Evolutionary conservation across 53 echinoderm and acorn worm genomes (phyloP).

Genomic region (Patiria pectinifera): DNA sequence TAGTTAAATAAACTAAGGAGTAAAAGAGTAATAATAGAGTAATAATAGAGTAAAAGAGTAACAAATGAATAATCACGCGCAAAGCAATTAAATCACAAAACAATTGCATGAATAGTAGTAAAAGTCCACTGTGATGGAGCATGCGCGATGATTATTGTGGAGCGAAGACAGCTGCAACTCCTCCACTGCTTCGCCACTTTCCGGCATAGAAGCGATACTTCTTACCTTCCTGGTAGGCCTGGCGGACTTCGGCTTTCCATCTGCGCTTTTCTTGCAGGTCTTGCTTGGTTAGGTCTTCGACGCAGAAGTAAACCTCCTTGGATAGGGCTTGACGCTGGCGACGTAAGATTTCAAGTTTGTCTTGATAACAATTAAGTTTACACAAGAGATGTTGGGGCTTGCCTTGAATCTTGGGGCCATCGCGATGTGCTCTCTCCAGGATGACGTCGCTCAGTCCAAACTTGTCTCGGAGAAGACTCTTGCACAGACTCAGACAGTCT

Average conservation of each 20-base stretch:
- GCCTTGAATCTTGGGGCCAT: constrained; percentile 4
- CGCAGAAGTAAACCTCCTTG: not conserved
- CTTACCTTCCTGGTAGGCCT: constrained; percentile 25
- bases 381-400: constrained; percentile 15
- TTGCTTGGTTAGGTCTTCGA: constrained; percentile 17
- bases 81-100: no score
- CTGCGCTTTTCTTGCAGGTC: constrained; percentile 43
- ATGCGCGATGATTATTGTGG: not conserved
- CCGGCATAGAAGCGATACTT: constrained; percentile 31
- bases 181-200: constrained; percentile 39
- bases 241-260: not conserved
- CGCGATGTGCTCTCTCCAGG: constrained; percentile 44
- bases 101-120: no score
- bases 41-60: no score
- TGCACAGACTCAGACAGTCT: constrained; percentile 7
- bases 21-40: no score
- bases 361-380: constrained; percentile 27
- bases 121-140: no score
- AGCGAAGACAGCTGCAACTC: not conserved
- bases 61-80: no score
- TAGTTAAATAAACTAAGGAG: no score
- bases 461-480: not conserved
- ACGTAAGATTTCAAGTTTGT: not conserved
- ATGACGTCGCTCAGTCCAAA: constrained; percentile 15
- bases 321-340: not conserved